Evolutionary conservation across 2,888 invertebrate species (phyloP).

Genomic region (Allygus modestus): DNA sequence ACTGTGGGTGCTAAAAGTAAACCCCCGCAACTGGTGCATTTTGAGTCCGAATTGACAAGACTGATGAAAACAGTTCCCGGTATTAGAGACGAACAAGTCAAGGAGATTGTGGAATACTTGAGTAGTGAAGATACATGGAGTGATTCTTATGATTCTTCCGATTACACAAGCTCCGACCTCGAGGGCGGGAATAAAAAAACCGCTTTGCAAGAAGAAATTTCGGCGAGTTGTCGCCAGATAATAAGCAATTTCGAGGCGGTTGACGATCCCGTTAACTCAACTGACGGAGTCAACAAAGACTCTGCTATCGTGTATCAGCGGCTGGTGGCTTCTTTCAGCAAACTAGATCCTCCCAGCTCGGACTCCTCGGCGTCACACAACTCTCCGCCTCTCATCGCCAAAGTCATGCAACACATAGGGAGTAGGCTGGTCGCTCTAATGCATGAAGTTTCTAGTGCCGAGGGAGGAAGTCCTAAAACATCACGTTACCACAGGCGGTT

Average conservation of each 20-base stretch:
- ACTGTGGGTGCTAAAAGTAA: constrained; percentile 79
- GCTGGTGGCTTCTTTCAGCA: constrained; percentile 89
- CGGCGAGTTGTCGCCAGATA: constrained; percentile 92
- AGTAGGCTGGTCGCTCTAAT: constrained; percentile 91
- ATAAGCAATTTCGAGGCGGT: constrained; percentile 87
- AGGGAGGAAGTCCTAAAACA: constrained; percentile 72
- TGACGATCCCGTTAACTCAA: constrained; percentile 64
- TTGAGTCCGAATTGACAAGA: constrained; percentile 92
- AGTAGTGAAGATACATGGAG: constrained; percentile 97
- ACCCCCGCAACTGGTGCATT: constrained; percentile 91
- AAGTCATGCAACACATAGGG: constrained; percentile 95
- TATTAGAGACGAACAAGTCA: constrained; percentile 92
- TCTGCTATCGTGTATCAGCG: constrained; percentile 93
- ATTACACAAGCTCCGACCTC: constrained; percentile 93
- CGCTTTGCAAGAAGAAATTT: constrained; percentile 89
- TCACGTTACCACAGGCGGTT: constrained; percentile 76
- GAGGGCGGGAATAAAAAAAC: constrained; percentile 83
- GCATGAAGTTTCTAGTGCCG: constrained; percentile 93
- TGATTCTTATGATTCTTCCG: constrained; percentile 94
- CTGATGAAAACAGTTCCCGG: constrained; percentile 96
- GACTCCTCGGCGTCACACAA: constrained; percentile 77
- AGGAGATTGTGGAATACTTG: constrained; percentile 94
- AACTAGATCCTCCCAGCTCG: constrained; percentile 78
- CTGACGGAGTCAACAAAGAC: constrained; percentile 78
- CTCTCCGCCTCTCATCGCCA: constrained; percentile 91